phyloP scores from a whole-genome alignment of 2,888 invertebrate species.

The Abrostola triplasia region DNA sequence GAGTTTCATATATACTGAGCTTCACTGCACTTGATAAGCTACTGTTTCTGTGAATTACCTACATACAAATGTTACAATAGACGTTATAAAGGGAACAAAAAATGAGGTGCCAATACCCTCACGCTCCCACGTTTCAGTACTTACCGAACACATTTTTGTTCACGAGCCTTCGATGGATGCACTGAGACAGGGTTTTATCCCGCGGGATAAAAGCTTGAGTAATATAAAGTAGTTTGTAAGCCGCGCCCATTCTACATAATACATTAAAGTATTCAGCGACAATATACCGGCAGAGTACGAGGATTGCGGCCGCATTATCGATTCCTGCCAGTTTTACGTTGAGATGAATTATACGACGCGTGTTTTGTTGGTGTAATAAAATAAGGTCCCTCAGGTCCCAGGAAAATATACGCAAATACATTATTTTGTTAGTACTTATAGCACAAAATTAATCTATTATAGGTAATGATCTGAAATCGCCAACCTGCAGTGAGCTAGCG shows the following conservation, averaged over 20 bases:
- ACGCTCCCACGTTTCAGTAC: constrained; percentile 23
- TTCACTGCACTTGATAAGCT: too few species aligned
- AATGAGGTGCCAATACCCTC: constrained; percentile 15
- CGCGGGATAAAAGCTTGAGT: constrained; percentile 32
- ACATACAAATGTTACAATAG: neutral
- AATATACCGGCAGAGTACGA: constrained; percentile 18
- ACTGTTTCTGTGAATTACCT: too few species aligned
- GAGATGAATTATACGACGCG: constrained; percentile 1
- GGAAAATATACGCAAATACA: too few species aligned
- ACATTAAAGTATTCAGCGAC: constrained; percentile 32
- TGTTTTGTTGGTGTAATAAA: constrained; percentile 1
- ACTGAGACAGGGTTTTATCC: constrained; percentile 31
- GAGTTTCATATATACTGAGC: too few species aligned
- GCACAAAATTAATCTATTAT: too few species aligned
- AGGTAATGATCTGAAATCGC: too few species aligned
- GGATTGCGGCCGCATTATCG: constrained; percentile 23
- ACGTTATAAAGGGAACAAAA: constrained; percentile 17
- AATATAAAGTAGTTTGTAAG: constrained; percentile 51
- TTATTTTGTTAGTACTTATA: too few species aligned
- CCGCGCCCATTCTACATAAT: constrained; percentile 33
- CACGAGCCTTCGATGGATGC: constrained; percentile 41
- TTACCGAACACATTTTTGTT: constrained; percentile 39
- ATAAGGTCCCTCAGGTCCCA: neutral
- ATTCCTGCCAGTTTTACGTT: neutral
- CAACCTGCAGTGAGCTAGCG: too few species aligned